A percentile compares a stretch with the other conserved stretches of the same genome.
Conservation (phyloP, 2,888 invertebrate species). For the Latrodectus elegans region DNA sequence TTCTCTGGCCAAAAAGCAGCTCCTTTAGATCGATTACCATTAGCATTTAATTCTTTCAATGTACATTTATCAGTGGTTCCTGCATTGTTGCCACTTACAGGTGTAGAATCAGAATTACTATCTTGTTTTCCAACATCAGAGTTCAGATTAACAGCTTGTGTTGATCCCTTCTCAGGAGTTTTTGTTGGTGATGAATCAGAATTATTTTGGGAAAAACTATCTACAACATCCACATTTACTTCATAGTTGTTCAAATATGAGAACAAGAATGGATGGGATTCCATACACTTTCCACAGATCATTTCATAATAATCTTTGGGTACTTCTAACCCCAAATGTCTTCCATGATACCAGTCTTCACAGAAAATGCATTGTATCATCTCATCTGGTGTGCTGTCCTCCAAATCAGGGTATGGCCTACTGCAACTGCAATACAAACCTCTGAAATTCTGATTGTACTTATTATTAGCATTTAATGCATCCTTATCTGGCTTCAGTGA, state of each 20-base stretch:
- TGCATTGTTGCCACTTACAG: not conserved
- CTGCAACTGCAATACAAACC: slow-evolving; percentile 94
- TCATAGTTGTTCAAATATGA: slow-evolving; percentile 78
- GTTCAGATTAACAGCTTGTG: not conserved
- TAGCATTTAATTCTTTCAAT: slow-evolving; percentile 1
- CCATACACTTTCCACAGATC: slow-evolving; percentile 87
- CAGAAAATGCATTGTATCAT: slow-evolving; percentile 98
- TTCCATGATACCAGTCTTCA: slow-evolving; percentile 97
- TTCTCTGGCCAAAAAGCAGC: slow-evolving; percentile 75
- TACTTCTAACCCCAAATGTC: slow-evolving; percentile 72
- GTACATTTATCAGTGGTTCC: not conserved
- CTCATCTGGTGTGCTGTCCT: slow-evolving; percentile 85
- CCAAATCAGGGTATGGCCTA: slow-evolving; percentile 95
- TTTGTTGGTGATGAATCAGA: no score
- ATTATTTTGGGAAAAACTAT: no score
- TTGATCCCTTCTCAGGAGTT: not conserved
- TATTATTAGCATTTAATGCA: slow-evolving; percentile 82
- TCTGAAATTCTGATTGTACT: slow-evolving; percentile 94
- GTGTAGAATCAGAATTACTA: not conserved
- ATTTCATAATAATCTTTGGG: slow-evolving; percentile 83
- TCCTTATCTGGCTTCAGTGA: slow-evolving; percentile 81
- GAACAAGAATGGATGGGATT: slow-evolving; percentile 84
- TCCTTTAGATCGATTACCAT: slow-evolving; percentile 43
- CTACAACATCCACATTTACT: slow-evolving; percentile 9
- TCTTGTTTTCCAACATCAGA: slow-evolving; percentile 1